Conservation (phyloP, 2,113 vertebrate genomes). For the Urocitellus parryii region DNA sequence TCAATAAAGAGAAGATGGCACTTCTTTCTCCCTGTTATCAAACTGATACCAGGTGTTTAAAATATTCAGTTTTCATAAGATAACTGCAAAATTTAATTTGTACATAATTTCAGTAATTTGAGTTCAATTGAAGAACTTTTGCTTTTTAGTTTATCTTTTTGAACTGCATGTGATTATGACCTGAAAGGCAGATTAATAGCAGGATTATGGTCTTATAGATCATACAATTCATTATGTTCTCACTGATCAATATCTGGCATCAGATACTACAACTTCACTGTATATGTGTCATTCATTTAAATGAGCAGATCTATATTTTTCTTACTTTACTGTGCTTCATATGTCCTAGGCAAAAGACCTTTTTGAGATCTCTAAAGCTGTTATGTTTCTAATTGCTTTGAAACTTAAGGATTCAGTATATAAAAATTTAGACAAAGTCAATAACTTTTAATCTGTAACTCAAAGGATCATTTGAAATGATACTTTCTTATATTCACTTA, state of each 20-base stretch:
- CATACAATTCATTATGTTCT: conserved; percentile 89
- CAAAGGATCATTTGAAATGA: conserved; percentile 63
- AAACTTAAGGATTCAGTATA: conserved; percentile 68
- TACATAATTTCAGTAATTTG: conserved; percentile 87
- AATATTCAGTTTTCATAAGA: conserved; percentile 78
- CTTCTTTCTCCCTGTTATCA: conserved; percentile 62
- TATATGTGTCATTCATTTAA: conserved; percentile 86
- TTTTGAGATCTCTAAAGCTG: conserved; percentile 68
- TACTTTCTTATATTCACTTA: conserved; percentile 62
- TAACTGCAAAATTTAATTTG: conserved; percentile 85
- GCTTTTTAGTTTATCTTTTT: conserved; percentile 86
- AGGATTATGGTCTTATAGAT: conserved; percentile 89
- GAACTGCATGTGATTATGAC: conserved; percentile 86
- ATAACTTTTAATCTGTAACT: conserved; percentile 62
- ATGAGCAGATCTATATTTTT: conserved; percentile 86
- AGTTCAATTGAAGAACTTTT: conserved; percentile 85
- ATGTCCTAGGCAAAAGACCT: conserved; percentile 77
- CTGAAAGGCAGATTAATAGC: conserved; percentile 89
- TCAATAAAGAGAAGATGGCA: conserved; percentile 12
- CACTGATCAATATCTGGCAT: conserved; percentile 88
- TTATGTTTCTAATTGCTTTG: conserved; percentile 70
- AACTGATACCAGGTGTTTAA: conserved; percentile 67
- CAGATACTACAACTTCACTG: conserved; percentile 83
- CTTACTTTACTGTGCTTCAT: conserved; percentile 77
- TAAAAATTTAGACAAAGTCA: conserved; percentile 67